phyloP scores from a whole-genome alignment of 2,888 invertebrate genomes.

The Phorcus lineatus region DNA sequence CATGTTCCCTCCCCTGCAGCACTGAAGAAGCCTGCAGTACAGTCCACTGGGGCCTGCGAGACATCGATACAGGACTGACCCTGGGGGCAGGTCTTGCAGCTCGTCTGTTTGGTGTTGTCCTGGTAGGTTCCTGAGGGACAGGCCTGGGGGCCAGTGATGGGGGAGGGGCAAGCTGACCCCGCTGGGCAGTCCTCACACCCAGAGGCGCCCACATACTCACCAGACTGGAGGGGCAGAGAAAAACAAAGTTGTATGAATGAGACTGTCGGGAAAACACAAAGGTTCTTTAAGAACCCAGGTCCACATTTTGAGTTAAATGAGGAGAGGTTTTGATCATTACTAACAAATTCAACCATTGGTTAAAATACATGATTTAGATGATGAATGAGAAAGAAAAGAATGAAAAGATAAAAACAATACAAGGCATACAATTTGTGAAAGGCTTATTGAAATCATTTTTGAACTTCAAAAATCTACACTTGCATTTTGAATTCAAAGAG shows the following conservation, averaged over 20 bases:
- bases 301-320: too few species aligned
- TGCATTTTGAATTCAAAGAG: too few species aligned
- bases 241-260: not conserved
- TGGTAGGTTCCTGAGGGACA: constrained; percentile 71
- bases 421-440: too few species aligned
- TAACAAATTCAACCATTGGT: too few species aligned
- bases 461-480: too few species aligned
- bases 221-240: constrained; percentile 49
- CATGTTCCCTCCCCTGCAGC: constrained; percentile 60
- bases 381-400: too few species aligned
- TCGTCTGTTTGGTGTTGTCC: constrained; percentile 57
- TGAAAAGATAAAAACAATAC: too few species aligned
- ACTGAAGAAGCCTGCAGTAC: constrained; percentile 67
- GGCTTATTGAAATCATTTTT: too few species aligned
- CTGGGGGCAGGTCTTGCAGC: constrained; percentile 67
- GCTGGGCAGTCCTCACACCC: constrained; percentile 62
- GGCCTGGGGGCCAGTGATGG: constrained; percentile 50
- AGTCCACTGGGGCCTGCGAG: constrained; percentile 54
- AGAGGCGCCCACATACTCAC: constrained; percentile 66
- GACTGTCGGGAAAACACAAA: too few species aligned
- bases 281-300: too few species aligned
- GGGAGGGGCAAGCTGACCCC: constrained; percentile 67
- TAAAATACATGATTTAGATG: too few species aligned
- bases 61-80: constrained; percentile 60
- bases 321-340: too few species aligned